A percentile compares a stretch with the other conserved stretches of the same genome.
Conservation (phyloP, 2,888 invertebrate species). For the Copidosoma aretas region DNA sequence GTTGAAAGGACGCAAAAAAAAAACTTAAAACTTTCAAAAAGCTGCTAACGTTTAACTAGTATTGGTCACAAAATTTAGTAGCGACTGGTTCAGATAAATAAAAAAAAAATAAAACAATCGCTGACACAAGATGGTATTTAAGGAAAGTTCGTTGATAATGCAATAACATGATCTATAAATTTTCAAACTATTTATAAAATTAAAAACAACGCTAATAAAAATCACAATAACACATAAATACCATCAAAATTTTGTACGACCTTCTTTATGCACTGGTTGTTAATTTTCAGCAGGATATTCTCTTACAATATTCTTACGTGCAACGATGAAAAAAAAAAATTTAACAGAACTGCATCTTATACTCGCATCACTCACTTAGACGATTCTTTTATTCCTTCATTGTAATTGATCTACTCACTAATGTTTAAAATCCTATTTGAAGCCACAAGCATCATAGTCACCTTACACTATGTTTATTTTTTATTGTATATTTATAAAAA, state of each 20-base stretch:
- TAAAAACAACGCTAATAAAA: constrained; percentile 33
- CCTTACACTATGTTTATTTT: constrained; percentile 41
- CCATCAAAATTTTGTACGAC: constrained; percentile 38
- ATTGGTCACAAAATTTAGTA: constrained; percentile 37
- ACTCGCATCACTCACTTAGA: constrained; percentile 17
- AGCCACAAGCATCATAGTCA: constrained; percentile 45
- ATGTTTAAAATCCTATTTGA: constrained; percentile 39
- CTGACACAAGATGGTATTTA: constrained; percentile 33
- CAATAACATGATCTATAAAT: constrained; percentile 34
- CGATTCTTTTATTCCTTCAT: constrained; percentile 13
- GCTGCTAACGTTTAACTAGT: constrained; percentile 17
- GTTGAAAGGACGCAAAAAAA: constrained; percentile 22
- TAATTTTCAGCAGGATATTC: constrained; percentile 24
- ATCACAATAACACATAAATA: constrained; percentile 40
- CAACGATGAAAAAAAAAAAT: constrained; percentile 26
- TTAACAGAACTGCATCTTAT: constrained; percentile 28
- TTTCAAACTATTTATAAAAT: not conserved
- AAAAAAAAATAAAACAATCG: constrained; percentile 41
- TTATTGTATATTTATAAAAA: constrained; percentile 39
- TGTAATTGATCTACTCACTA: constrained; percentile 35
- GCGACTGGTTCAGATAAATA: constrained; percentile 36
- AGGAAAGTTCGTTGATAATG: constrained; percentile 30
- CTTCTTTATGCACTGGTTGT: constrained; percentile 29
- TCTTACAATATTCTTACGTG: constrained; percentile 11
- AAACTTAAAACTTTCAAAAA: constrained; percentile 21